Base-by-base conservation (phyloP, 2,797 vertebrate species). In the Adrianichthys oophorus region DNA sequence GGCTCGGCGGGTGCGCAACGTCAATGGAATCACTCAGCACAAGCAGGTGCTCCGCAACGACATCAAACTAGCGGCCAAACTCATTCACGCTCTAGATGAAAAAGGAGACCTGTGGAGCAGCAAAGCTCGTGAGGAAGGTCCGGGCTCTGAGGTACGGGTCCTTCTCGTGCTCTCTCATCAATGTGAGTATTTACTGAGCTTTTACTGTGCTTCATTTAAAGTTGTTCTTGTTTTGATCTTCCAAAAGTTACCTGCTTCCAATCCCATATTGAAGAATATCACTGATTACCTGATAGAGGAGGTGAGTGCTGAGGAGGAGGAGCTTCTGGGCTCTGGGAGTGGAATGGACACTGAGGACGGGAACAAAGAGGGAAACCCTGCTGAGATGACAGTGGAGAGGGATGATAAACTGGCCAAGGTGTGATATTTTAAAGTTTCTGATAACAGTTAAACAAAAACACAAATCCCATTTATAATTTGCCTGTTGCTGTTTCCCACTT, bases 251-350 rank as follows among this genome's bases (percentile, higher is more conserved):
- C 89, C 90, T 0, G 92, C 93, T 0, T 94, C 95, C 85, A 98
- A 98, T 72, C 95, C 95, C 24, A 94, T 97, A 72, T 63, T 97
- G 55, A 97, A 95, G 86, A 96, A 97, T 55, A 98, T 98, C 88
- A 97, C 96, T 0, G 96, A 98, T 77, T 98, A 98, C 83, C 90
- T 98, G 59, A 98, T 97, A 0, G 96, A 98, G 78, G 96, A 98
- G 81, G 96, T 98, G 74, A 98, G 93, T 0, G 95, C 95, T 0
- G 95, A 97, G 77, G 95, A 96, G 79, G 95, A 96, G 78, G 95
- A 96, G 78, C 92, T 97, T 21, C 87, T 97, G 61, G 95, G 94
- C 32, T 94, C 93, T 0, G 84, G 72, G 5, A 87, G 93, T 1
- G 94, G 93, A 42, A 86, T 92, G 59, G 66, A 94, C 1, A 76